These are phyloP conservation scores for Polymixis lichenea DNA, from an alignment of 2,888 invertebrate species.

Conservation along the genomic window DNA sequence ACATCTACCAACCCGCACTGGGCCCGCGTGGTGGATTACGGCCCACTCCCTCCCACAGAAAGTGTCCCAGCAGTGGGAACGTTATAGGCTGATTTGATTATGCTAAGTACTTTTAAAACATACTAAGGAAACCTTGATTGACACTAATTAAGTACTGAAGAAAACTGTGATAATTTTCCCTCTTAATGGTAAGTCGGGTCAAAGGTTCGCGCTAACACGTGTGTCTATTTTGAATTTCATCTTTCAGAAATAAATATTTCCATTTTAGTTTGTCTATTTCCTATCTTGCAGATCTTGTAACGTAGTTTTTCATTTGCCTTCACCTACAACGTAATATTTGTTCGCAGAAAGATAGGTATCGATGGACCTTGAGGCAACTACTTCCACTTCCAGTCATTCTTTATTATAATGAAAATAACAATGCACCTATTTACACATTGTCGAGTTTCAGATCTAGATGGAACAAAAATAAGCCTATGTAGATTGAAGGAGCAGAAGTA, in stretches of 20 bases:
- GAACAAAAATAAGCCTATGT: constrained; percentile 38
- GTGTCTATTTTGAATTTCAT: constrained; percentile 33
- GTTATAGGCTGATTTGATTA: too few species aligned
- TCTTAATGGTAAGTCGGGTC: constrained; percentile 16
- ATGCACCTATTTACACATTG: constrained; percentile 1
- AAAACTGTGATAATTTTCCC: constrained; percentile 26
- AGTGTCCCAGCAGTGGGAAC: too few species aligned
- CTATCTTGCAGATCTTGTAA: constrained; percentile 49
- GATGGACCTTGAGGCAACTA: background rate
- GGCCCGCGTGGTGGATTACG: too few species aligned
- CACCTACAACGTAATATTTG: constrained; percentile 7
- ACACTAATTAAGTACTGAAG: constrained; percentile 27
- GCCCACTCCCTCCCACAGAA: too few species aligned
- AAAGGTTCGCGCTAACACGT: constrained; percentile 57
- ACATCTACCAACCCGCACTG: too few species aligned
- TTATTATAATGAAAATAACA: constrained; percentile 26
- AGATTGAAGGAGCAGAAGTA: background rate
- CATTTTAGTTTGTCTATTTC: constrained; percentile 30
- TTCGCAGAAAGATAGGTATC: constrained; percentile 5
- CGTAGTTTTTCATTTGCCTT: constrained; percentile 19
- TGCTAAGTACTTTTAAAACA: background rate
- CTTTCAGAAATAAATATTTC: constrained; percentile 24
- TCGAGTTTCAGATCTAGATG: constrained; percentile 39
- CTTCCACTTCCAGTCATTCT: background rate
- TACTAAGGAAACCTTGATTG: background rate